Conservation (phyloP, 2,888 invertebrate species). For the Nudaria mundana region DNA sequence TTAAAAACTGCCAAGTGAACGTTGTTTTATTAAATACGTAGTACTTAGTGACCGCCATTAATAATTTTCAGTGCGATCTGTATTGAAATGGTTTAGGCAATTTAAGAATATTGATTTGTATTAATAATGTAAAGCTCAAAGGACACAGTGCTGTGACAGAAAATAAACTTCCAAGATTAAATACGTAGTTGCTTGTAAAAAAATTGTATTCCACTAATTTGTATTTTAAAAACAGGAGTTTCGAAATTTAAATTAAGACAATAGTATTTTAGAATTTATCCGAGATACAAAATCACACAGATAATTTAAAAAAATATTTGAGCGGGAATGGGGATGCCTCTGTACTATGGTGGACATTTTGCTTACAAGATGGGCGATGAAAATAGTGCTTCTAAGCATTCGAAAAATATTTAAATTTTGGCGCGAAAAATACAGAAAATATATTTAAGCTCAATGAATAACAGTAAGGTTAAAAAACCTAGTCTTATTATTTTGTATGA, state of each 20-base stretch:
- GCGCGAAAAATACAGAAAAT: neutral
- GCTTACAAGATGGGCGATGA: slow-evolving; percentile 16
- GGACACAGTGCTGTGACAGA: neutral
- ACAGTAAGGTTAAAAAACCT: slow-evolving; percentile 28
- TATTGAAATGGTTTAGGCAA: no score
- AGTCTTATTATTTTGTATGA: slow-evolving; percentile 33
- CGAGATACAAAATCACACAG: no score
- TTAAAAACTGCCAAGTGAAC: slow-evolving; percentile 29
- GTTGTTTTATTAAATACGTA: slow-evolving; percentile 16
- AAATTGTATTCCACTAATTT: no score
- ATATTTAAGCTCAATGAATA: no score
- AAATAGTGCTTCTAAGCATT: neutral
- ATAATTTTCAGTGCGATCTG: slow-evolving; percentile 15
- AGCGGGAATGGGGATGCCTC: no score
- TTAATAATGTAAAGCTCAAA: neutral
- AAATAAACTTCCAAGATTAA: neutral
- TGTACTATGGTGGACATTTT: slow-evolving; percentile 26
- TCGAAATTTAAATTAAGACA: neutral
- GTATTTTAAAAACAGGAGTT: neutral
- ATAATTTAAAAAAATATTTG: no score
- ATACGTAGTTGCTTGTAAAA: no score
- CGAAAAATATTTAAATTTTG: neutral
- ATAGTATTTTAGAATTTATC: no score
- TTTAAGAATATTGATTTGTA: neutral
- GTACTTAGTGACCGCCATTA: slow-evolving; percentile 29